Evolutionary conservation across 2,113 vertebrate genomes (phyloP).

Genomic region (Triplophysa siluroides): DNA sequence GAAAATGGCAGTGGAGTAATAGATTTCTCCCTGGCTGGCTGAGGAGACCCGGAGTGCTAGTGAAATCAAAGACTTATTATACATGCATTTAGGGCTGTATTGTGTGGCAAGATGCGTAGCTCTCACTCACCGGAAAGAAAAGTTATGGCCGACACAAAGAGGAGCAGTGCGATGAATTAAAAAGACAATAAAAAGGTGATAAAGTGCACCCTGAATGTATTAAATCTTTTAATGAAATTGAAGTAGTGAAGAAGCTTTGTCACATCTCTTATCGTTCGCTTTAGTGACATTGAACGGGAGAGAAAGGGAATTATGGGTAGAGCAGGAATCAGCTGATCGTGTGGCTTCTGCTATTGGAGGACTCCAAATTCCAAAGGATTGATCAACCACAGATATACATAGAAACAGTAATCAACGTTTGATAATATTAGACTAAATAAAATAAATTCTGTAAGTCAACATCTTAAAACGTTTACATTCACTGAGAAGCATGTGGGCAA

Average conservation of each 20-base stretch:
- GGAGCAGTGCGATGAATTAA: slow-evolving; percentile 58
- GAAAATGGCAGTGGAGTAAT: slow-evolving; percentile 84
- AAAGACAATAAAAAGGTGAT: slow-evolving; percentile 65
- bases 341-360: slow-evolving; percentile 21
- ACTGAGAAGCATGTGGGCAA: too few relatives aligned
- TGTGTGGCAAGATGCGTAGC: slow-evolving; percentile 20
- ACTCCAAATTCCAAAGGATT: not conserved
- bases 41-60: slow-evolving; percentile 60
- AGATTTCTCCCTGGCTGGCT: slow-evolving; percentile 73
- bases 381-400: not conserved
- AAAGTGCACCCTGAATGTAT: slow-evolving; percentile 62
- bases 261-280: slow-evolving; percentile 38
- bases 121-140: slow-evolving; percentile 23
- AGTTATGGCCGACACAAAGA: slow-evolving; percentile 50
- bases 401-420: not conserved
- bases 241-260: slow-evolving; percentile 55
- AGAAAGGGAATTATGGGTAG: slow-evolving; percentile 9
- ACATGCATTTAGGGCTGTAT: slow-evolving; percentile 64
- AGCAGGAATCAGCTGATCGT: slow-evolving; percentile 35
- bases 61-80: slow-evolving; percentile 69
- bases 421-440: too few relatives aligned
- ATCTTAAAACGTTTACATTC: too few relatives aligned
- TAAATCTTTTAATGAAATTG: slow-evolving; percentile 68
- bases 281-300: slow-evolving; percentile 30
- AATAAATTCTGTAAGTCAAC: too few relatives aligned